Base-by-base conservation (phyloP, 2,113 vertebrate species). In the Etheostoma cragini region DNA sequence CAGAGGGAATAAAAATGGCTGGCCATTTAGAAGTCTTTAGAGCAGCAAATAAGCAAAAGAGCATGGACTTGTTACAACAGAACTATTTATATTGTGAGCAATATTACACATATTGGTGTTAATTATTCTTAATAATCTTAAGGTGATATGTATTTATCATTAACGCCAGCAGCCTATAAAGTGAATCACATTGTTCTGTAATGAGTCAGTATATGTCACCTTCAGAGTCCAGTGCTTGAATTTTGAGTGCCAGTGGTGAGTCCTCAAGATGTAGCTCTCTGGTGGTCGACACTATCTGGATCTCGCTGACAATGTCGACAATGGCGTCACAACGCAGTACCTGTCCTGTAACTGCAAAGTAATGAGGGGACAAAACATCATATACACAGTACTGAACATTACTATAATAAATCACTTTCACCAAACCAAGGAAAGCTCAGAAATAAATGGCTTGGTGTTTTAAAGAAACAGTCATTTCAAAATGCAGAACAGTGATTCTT, bases 181-280 rank as follows among this genome's bases (percentile, higher is more conserved):
- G 60, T 78, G 16, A 72, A 53, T 22, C 15, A 26, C 2, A 24
- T 45, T 26, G 56, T 61, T 2, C 24, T 50, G 2, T 35, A 5
- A 61, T 15, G 58, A 74, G 22, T 4, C 2, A 15, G 22, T 15
- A 10, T 16, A 8, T n/a, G 79, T 83, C 84, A 99, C 98, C 98
- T 95, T 99, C 98, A 0, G 97, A 97, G 91, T 99, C 98, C 86
- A 98, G 92, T 21, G 98, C 97, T 33, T 97, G 94, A 81, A 99
- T 97, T 91, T 93, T 97, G 72, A 99, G 95, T 66, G 96, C 94
- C 84, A 99, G 93, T 0, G 98, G 98, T 0, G 98, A 98, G 87
- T 99, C 97, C 87, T 99, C 98, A 5, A 99, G 95, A 79, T 98
- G 97, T 0, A 99, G 96, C 80, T 99, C 98, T 7, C 97, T 96